Conservation (phyloP, 2,888 invertebrate species). For the Ctenicera cuprea region DNA sequence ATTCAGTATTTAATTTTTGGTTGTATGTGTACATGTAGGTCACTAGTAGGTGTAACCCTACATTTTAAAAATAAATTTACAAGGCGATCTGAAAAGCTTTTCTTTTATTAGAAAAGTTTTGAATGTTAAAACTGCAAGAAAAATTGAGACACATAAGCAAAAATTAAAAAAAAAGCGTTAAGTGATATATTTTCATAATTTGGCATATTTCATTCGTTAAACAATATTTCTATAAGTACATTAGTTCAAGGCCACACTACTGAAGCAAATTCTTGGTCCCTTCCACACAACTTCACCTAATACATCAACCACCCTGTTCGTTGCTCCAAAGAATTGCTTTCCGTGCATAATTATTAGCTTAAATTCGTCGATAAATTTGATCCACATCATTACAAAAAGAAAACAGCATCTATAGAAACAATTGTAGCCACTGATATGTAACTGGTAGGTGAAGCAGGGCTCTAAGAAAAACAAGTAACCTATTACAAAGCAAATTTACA, state of each 20-base stretch:
- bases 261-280: slow-evolving; percentile 64
- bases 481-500: slow-evolving; percentile 4
- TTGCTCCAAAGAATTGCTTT: slow-evolving; percentile 50
- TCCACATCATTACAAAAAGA: not conserved
- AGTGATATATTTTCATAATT: slow-evolving; percentile 5
- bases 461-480: not conserved
- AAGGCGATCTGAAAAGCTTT: not conserved
- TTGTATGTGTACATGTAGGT: slow-evolving; percentile 12
- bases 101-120: not conserved
- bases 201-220: slow-evolving; percentile 18
- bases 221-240: slow-evolving; percentile 27
- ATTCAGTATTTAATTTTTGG: slow-evolving; percentile 21
- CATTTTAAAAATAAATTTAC: slow-evolving; percentile 1
- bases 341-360: slow-evolving; percentile 8
- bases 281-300: slow-evolving; percentile 43
- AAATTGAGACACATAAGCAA: not conserved
- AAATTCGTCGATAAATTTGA: slow-evolving; percentile 4
- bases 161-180: not conserved
- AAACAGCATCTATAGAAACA: not conserved
- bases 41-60: slow-evolving; percentile 5
- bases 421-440: slow-evolving; percentile 8
- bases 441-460: not conserved
- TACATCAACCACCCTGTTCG: slow-evolving; percentile 36
- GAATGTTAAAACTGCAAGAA: not conserved
- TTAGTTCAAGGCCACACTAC: slow-evolving; percentile 61